Base-by-base conservation (phyloP, 1,140 invertebrate genomes). In the Drosophila parabipectinata region DNA sequence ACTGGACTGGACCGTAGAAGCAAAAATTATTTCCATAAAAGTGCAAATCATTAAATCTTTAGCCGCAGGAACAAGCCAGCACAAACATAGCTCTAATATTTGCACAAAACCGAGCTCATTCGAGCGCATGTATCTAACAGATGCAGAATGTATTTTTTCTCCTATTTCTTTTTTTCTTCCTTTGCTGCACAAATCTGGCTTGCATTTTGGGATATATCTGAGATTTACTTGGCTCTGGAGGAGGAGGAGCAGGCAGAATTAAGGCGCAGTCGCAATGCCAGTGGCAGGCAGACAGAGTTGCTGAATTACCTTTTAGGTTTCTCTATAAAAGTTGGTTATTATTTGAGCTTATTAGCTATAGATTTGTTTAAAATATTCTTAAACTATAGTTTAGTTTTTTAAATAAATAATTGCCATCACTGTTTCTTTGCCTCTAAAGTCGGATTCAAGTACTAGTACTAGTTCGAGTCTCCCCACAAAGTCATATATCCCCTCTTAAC, bases 41-140 rank as follows among this genome's bases (percentile, higher is more conserved):
- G 82, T 87, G 82, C 82, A 87, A 87, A 87, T 87, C 82, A 87
- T 87, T 81, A 88, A 82, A 87, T 87, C 82, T 87, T 78, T 87
- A 60, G 51, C 77, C 64, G 47, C 79, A 87, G 62, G 62, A 71
- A 75, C 73, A 77, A 48, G 54, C 30, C 15, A 34, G 15, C 30
- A 15, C 63, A 58, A 78, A 79, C 78, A 87, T 85, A 87, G 82
- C 82, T 85, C 82, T 85, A 85, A 85, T 85, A 85, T 85, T 87
- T 85, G 83, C 73, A 12, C 68, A 71, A 52, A 80, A 72, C 77
- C 83, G 21, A 21, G 21, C 21, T 21, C 21, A 84, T 66, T 74
- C 51, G 61, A 71, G 74, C 69, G 47, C 63, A 76, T 83, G 77
- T 87, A 87, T 74, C 73, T 84, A 67, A 72, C 77, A 85, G 67